These are phyloP conservation scores for Oophaga sylvatica DNA, from an alignment of 2,797 vertebrate species.

Conservation along the genomic window DNA sequence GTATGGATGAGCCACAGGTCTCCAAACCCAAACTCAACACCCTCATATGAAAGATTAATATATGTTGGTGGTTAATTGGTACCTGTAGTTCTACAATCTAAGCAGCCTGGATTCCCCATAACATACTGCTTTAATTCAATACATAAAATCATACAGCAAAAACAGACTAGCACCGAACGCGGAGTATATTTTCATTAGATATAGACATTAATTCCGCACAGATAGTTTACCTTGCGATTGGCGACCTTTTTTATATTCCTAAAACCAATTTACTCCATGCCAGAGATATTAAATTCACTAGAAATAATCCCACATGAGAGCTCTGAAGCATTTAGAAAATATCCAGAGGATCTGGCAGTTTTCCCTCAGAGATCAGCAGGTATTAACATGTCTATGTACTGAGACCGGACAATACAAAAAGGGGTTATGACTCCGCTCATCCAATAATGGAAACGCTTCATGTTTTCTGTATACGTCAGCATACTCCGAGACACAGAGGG, in stretches of 20 bases:
- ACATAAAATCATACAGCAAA: not conserved
- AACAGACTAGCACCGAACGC: not conserved
- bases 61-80: not conserved
- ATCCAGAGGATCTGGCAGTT: slow-evolving; percentile 47
- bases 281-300: slow-evolving; percentile 52
- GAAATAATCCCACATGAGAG: slow-evolving; percentile 55
- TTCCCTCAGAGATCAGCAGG: slow-evolving; percentile 36
- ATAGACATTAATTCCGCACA: slow-evolving; percentile 19
- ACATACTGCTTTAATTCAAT: not conserved
- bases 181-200: slow-evolving; percentile 28
- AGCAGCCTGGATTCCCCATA: not conserved
- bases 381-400: slow-evolving; percentile 43
- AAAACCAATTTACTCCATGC: slow-evolving; percentile 42
- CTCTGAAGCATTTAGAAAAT: slow-evolving; percentile 42
- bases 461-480: not conserved
- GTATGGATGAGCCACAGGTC: no score
- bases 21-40: no score
- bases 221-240: slow-evolving; percentile 34
- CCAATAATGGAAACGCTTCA: not conserved
- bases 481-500: not conserved
- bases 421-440: slow-evolving; percentile 5
- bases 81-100: not conserved
- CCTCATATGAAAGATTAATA: not conserved
- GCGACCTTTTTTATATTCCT: not conserved
- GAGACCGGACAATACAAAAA: slow-evolving; percentile 25